A percentile compares a stretch with the other conserved stretches of the same genome.
These are phyloP conservation scores for Anaspis maculata DNA, from an alignment of 2,888 invertebrate species.

Conservation along the genomic window DNA sequence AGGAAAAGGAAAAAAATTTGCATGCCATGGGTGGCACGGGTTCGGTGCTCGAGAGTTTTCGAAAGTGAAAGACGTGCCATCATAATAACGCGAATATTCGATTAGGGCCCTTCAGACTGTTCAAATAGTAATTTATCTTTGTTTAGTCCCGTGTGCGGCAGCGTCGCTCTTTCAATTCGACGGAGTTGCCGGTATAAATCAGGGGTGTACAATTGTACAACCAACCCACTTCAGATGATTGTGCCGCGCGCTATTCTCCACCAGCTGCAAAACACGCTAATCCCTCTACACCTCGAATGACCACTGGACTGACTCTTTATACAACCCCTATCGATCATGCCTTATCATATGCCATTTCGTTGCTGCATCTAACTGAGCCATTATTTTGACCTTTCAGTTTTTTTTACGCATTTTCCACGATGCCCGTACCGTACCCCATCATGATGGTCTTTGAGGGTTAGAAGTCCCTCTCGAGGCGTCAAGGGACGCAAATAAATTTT, in stretches of 20 bases:
- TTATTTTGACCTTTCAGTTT: too few relatives aligned
- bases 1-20: too few relatives aligned
- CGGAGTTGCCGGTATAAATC: conserved; percentile 16
- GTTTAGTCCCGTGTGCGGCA: conserved; percentile 13
- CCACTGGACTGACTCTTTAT: conserved; percentile 4
- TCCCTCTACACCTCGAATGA: conserved; percentile 9
- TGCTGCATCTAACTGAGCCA: too few relatives aligned
- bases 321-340: conserved; percentile 12
- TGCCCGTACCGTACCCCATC: too few relatives aligned
- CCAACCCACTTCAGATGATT: conserved; percentile 17
- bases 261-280: conserved; percentile 13
- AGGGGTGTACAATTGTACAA: conserved; percentile 8
- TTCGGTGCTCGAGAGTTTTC: too few relatives aligned
- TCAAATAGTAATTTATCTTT: conserved; percentile 18
- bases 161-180: conserved; percentile 16
- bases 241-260: conserved; percentile 8
- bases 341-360: conserved; percentile 5
- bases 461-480: too few relatives aligned
- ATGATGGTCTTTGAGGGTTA: too few relatives aligned
- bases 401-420: too few relatives aligned
- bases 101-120: conserved; percentile 12
- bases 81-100: conserved; percentile 11
- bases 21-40: neutral
- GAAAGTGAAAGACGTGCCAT: too few relatives aligned
- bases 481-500: too few relatives aligned